Evolutionary conservation across 2,888 invertebrate genomes (phyloP).

Genomic region (Dasypogon diadema): DNA sequence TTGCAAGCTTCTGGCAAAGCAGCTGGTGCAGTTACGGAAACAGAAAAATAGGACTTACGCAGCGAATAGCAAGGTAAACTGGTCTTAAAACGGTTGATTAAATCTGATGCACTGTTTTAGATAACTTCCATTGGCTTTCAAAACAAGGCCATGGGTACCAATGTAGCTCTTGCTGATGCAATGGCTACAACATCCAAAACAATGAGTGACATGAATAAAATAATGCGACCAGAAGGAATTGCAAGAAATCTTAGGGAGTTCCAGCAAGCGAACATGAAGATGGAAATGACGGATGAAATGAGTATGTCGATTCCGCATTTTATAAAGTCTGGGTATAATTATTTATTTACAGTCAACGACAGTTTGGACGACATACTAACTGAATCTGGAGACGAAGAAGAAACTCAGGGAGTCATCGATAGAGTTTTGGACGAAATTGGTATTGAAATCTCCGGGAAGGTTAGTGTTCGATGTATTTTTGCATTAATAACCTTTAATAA

Average conservation of each 20-base stretch:
- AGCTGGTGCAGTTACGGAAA: conserved; percentile 87
- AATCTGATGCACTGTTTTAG: conserved; percentile 55
- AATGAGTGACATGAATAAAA: conserved; percentile 88
- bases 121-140: conserved; percentile 83
- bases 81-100: not conserved
- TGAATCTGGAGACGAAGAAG: conserved; percentile 92
- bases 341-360: conserved; percentile 79
- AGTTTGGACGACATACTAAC: conserved; percentile 89
- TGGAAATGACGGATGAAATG: conserved; percentile 97
- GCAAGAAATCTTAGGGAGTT: conserved; percentile 87
- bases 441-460: conserved; percentile 92
- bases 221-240: conserved; percentile 87
- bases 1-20: conserved; percentile 86
- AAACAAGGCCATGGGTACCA: conserved; percentile 91
- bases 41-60: conserved; percentile 86
- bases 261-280: conserved; percentile 84
- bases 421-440: conserved; percentile 97
- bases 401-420: conserved; percentile 87
- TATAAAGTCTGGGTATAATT: not conserved
- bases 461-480: conserved; percentile 63
- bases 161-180: conserved; percentile 86
- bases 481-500: conserved; percentile 17
- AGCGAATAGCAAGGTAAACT: conserved; percentile 80
- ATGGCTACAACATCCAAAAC: conserved; percentile 91
- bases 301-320: conserved; percentile 72